A percentile compares a stretch with the other conserved stretches of the same genome.
Conservation (phyloP, 2,113 vertebrate species). For the Natator depressus region DNA sequence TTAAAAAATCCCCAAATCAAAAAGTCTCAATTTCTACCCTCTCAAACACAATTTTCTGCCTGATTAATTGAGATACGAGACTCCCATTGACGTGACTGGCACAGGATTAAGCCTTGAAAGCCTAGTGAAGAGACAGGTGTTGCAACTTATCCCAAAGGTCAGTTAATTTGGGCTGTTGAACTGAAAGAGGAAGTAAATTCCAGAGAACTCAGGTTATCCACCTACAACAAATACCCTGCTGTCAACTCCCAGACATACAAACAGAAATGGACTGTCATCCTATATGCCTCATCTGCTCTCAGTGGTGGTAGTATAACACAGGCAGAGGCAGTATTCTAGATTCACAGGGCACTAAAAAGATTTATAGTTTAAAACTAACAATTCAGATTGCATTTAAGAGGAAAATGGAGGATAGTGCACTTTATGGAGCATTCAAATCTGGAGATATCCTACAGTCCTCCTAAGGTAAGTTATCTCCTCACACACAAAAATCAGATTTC, state of each 20-base stretch:
- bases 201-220: not conserved
- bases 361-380: not conserved
- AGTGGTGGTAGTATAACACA: not conserved
- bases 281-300: not conserved
- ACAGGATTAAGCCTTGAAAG: no score
- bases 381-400: not conserved
- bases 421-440: not conserved
- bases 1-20: no score
- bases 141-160: not conserved
- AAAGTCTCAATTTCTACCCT: no score
- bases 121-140: no score
- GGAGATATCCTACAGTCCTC: not conserved
- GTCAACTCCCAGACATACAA: not conserved
- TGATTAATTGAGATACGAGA: no score
- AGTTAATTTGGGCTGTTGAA: not conserved
- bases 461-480: not conserved
- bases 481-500: not conserved
- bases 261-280: not conserved
- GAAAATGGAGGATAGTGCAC: not conserved
- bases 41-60: no score
- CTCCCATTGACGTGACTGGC: no score
- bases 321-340: not conserved
- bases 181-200: not conserved
- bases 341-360: not conserved
- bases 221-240: not conserved